These are phyloP conservation scores for Varecia variegata DNA, from an alignment of 2,797 vertebrate genomes.

Conservation along the genomic window DNA sequence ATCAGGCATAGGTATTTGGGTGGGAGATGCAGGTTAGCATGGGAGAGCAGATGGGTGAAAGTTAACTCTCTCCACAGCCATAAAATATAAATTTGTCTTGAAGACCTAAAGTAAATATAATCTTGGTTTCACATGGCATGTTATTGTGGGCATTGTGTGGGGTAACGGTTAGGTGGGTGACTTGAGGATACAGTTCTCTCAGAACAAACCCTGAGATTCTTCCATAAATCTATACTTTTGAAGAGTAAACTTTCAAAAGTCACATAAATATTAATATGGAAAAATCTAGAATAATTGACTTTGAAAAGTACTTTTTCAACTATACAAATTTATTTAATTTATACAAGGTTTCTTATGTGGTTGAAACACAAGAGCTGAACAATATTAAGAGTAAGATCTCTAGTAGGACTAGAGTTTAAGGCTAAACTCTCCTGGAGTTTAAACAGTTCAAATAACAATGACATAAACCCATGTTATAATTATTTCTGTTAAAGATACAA, in stretches of 20 bases:
- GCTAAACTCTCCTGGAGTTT: neutral
- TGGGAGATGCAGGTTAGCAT: neutral
- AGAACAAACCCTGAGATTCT: neutral
- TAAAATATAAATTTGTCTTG: neutral
- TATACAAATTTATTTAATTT: neutral
- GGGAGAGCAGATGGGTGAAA: neutral
- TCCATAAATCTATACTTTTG: neutral
- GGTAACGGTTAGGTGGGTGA: neutral
- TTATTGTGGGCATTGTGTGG: too few species aligned
- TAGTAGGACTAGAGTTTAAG: neutral
- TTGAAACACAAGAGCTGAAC: neutral
- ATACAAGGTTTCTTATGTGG: neutral
- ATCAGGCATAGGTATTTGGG: neutral
- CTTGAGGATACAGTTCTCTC: neutral
- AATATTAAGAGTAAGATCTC: neutral
- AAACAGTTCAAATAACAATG: neutral
- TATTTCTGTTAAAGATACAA: neutral
- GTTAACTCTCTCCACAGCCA: neutral
- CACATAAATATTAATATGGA: neutral
- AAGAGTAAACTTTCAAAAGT: slow-evolving; percentile 4
- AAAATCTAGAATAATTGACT: slow-evolving; percentile 20
- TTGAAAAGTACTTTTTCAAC: neutral
- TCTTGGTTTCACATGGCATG: neutral
- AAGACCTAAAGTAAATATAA: neutral
- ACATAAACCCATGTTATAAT: neutral